Percentiles rank a stretch among this genome's conserved stretches.
Evolutionary conservation across 2,113 vertebrate genomes (phyloP).

Genomic region (Phalacrocorax pelagicus): DNA sequence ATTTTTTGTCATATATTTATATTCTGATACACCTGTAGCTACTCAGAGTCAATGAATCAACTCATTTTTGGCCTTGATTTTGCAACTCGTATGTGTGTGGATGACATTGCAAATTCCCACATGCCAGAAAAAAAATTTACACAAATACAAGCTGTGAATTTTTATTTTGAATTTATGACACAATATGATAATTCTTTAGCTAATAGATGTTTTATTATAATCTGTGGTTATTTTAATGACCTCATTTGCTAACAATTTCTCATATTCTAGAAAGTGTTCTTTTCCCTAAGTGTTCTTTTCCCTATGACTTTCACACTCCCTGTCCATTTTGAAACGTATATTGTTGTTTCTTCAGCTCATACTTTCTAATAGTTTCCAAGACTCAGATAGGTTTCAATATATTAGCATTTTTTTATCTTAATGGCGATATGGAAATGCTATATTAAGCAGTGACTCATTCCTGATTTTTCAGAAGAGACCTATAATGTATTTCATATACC

Average conservation of each 20-base stretch:
- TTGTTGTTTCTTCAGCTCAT: background rate
- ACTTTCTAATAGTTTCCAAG: background rate
- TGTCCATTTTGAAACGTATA: background rate
- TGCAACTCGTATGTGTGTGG: background rate
- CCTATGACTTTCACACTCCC: background rate
- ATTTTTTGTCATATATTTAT: background rate
- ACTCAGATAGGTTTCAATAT: background rate
- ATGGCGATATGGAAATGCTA: background rate
- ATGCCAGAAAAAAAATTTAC: background rate
- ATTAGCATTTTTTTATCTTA: background rate
- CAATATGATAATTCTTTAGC: accelerated
- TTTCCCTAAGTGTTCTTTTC: background rate
- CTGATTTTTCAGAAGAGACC: background rate
- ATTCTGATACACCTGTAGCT: background rate
- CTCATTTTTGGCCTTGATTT: background rate
- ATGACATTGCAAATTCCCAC: background rate
- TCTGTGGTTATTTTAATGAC: background rate
- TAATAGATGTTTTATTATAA: background rate
- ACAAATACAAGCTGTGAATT: background rate
- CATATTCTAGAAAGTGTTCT: background rate
- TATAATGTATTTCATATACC: accelerated
- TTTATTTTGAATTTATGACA: background rate
- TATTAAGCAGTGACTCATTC: background rate
- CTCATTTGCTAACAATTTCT: background rate
- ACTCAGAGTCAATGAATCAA: background rate